These are phyloP conservation scores for Gymnarchus niloticus DNA, from an alignment of 2,113 vertebrate species.

Conservation along the genomic window DNA sequence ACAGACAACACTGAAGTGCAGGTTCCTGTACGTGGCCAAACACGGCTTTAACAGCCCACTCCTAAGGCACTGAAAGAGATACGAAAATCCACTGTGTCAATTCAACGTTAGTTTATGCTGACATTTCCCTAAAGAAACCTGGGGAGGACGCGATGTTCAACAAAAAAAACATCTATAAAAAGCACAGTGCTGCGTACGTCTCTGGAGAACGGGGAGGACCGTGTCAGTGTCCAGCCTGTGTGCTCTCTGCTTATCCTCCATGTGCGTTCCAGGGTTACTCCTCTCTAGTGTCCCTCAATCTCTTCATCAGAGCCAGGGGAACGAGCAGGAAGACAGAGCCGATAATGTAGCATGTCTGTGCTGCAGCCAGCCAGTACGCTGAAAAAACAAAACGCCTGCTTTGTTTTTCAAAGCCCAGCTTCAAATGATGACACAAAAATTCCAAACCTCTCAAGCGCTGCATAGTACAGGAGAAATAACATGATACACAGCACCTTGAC, in stretches of 20 bases:
- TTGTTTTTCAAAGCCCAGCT: not conserved
- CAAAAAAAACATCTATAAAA: slow-evolving; percentile 6
- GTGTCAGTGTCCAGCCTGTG: not conserved
- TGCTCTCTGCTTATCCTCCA: not conserved
- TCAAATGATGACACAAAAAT: not conserved
- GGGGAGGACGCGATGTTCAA: not conserved
- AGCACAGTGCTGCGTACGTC: not conserved
- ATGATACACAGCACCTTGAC: not conserved
- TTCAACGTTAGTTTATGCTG: not conserved
- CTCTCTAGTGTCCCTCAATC: slow-evolving; percentile 45
- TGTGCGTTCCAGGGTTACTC: slow-evolving; percentile 39
- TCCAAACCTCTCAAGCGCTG: not conserved
- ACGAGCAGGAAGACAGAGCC: slow-evolving; percentile 71
- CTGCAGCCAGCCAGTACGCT: slow-evolving; percentile 92
- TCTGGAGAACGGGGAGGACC: not conserved
- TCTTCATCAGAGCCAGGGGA: slow-evolving; percentile 68
- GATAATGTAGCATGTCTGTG: slow-evolving; percentile 71
- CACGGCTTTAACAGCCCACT: not conserved
- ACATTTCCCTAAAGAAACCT: not conserved
- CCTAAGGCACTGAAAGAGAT: not conserved
- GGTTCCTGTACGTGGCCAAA: not conserved
- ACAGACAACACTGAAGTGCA: not conserved
- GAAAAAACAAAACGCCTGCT: slow-evolving; percentile 32
- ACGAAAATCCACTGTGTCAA: not conserved
- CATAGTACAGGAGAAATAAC: not conserved